Conservation (phyloP, 2,888 invertebrate genomes). For the Drosophila flavopinicola region DNA sequence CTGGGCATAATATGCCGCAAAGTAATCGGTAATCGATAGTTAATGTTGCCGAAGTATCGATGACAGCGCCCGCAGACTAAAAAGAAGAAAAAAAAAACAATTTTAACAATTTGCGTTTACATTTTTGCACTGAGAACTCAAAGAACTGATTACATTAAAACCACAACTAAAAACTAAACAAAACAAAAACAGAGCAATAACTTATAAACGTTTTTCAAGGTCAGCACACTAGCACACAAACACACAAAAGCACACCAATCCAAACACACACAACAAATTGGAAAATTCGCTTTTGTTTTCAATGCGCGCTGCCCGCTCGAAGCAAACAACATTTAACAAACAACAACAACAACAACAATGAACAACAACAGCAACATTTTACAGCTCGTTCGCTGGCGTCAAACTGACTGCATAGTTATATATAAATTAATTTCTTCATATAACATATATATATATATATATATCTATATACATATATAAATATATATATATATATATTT, state of each 20-base stretch:
- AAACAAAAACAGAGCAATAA: constrained; percentile 19
- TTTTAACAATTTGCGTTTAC: constrained; percentile 24
- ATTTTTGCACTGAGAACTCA: constrained; percentile 65
- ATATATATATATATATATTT: constrained; percentile 30
- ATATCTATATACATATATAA: constrained; percentile 11
- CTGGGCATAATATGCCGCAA: constrained; percentile 63
- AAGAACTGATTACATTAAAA: constrained; percentile 75
- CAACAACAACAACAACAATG: background rate
- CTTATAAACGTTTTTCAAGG: constrained; percentile 37
- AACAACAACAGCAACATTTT: constrained; percentile 22
- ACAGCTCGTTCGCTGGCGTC: constrained; percentile 32
- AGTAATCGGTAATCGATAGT: constrained; percentile 39
- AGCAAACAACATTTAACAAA: background rate
- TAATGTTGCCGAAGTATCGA: constrained; percentile 26
- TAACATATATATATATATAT: constrained; percentile 27
- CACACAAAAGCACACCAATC: constrained; percentile 15
- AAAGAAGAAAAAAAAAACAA: constrained; percentile 8
- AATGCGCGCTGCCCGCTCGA: constrained; percentile 30
- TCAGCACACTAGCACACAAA: constrained; percentile 31
- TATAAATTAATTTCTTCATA: constrained; percentile 22
- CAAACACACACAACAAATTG: constrained; percentile 8
- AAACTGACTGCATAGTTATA: constrained; percentile 56
- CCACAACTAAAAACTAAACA: constrained; percentile 28
- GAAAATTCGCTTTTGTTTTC: constrained; percentile 26
- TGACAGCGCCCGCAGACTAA: constrained; percentile 21